A percentile compares a stretch with the other conserved stretches of the same genome.
Conservation (phyloP, 2,113 vertebrate genomes). For the Apodemus speciosus region DNA sequence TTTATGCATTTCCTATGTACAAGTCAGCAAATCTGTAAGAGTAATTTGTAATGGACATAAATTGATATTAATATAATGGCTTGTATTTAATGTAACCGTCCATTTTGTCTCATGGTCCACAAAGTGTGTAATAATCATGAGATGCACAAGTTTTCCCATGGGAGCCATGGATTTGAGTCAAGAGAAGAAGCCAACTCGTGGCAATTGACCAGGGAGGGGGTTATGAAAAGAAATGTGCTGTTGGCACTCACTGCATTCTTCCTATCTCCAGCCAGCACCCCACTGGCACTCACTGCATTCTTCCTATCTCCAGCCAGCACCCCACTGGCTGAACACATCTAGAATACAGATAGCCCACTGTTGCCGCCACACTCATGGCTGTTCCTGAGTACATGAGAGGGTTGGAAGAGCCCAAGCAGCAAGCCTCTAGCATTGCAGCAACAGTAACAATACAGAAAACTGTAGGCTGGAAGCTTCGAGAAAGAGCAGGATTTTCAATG, state of each 20-base stretch:
- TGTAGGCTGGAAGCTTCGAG: background rate
- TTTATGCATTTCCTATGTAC: constrained; percentile 77
- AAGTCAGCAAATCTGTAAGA: constrained; percentile 83
- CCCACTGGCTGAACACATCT: background rate
- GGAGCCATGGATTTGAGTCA: constrained; percentile 11
- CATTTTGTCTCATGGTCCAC: constrained; percentile 68
- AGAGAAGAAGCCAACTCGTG: background rate
- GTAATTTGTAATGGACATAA: constrained; percentile 77
- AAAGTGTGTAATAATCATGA: constrained; percentile 66
- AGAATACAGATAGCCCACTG: background rate
- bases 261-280: background rate
- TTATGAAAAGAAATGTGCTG: background rate
- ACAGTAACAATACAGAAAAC: background rate
- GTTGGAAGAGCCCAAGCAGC: background rate
- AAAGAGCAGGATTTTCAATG: background rate
- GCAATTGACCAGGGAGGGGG: background rate
- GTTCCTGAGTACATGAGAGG: background rate
- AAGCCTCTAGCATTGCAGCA: background rate
- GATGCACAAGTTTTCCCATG: background rate
- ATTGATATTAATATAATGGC: constrained; percentile 80
- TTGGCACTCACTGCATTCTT: background rate
- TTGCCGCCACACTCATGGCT: background rate
- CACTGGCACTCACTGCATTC: background rate
- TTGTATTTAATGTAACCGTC: constrained; percentile 74
- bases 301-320: background rate